phyloP scores from a whole-genome alignment of 2,113 vertebrate genomes.

The Syrrhaptes paradoxus region DNA sequence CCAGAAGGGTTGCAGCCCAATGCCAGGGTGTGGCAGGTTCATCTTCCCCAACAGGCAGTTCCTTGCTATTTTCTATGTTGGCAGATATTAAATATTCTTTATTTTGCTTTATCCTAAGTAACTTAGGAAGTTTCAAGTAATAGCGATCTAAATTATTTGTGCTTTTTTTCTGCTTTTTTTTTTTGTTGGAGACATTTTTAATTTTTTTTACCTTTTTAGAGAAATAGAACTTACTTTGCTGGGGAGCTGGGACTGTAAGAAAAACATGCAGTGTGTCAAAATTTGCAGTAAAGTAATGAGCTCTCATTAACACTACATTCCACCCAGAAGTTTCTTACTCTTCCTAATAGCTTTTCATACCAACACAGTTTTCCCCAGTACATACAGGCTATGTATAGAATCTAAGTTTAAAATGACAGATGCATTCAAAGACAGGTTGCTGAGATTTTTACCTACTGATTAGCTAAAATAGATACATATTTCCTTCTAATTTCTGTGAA shows the following conservation, averaged over 20 bases:
- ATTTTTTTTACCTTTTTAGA: background rate
- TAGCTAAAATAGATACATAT: background rate
- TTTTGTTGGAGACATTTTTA: background rate
- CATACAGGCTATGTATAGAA: background rate
- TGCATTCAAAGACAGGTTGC: background rate
- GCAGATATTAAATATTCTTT: background rate
- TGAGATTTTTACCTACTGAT: background rate
- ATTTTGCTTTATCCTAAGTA: background rate
- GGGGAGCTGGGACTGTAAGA: background rate
- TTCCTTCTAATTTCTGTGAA: background rate
- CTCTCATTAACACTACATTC: conserved; percentile 44
- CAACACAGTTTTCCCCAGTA: background rate
- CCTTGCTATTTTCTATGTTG: background rate
- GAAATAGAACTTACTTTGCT: background rate
- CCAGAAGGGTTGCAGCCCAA: background rate
- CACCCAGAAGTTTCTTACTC: conserved; percentile 13
- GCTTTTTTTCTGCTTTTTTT: background rate
- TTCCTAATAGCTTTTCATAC: conserved; percentile 7
- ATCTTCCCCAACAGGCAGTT: background rate
- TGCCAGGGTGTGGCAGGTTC: background rate
- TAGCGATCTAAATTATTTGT: background rate
- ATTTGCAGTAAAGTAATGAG: conserved; percentile 42
- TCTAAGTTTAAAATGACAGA: background rate
- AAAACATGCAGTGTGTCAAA: background rate
- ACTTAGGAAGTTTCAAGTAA: background rate